Evolutionary conservation across 1,140 invertebrate genomes (phyloP).

Genomic region (Radopholus similis): DNA sequence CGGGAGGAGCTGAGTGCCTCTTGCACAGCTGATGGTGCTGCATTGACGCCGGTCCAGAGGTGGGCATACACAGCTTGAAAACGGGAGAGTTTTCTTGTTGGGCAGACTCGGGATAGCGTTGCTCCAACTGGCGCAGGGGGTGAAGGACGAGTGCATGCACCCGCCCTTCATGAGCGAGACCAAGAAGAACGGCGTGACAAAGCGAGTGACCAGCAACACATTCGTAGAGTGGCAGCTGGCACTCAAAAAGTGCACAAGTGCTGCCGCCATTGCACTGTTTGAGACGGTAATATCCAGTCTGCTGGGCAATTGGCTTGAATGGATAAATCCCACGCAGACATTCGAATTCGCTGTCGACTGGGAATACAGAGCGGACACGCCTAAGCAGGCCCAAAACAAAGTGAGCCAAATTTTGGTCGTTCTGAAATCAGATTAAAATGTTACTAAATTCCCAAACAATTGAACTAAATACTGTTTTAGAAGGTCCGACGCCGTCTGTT

Average conservation of each 20-base stretch:
- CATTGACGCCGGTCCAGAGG: neutral
- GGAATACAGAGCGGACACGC: neutral
- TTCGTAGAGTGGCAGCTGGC: constrained; percentile 13
- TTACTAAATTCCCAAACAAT: no score
- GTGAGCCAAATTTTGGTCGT: neutral
- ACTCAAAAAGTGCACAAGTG: neutral
- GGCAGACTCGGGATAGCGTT: constrained; percentile 4
- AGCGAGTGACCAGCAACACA: neutral
- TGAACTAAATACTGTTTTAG: no score
- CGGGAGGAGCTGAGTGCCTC: neutral
- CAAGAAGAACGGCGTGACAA: constrained; percentile 1
- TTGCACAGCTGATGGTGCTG: neutral
- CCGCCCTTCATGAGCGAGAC: neutral
- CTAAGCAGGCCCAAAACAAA: neutral
- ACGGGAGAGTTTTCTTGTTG: neutral
- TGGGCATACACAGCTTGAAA: neutral
- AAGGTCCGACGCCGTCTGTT: no score
- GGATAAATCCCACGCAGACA: no score
- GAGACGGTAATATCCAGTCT: no score
- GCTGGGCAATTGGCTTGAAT: no score
- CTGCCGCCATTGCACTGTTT: constrained; percentile 6
- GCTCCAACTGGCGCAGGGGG: constrained; percentile 6
- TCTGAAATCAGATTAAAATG: neutral
- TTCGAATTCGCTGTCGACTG: constrained; percentile 11
- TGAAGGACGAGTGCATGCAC: constrained; percentile 1